Base-by-base conservation (phyloP, 30 jellyfish, hydroid and myxozoan genomes). In the Pelagia noctiluca region DNA sequence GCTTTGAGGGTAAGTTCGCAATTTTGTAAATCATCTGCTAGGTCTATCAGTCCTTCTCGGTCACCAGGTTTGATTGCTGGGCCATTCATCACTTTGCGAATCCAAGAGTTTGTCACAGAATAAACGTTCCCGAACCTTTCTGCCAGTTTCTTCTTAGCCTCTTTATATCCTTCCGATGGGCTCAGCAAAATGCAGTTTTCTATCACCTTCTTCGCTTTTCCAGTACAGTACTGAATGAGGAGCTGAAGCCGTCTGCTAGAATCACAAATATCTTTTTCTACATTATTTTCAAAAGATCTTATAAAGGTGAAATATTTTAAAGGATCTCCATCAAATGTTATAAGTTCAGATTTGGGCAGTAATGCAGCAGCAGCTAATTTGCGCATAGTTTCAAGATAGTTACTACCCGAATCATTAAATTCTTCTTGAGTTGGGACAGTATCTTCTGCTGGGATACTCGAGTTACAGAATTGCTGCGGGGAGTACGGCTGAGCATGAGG, bases 131-230 rank as follows among this genome's bases (percentile, higher is more conserved):
- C 82, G 35, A 70, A 70, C 35, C 82, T 32, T 28, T 80, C 90
- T 25, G 90, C 82, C 62, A 80, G 80, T 57, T 62, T 1, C 47
- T 49, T 63, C 74, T 80, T 80, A 1, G 90, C 83, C 46, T 63
- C 75, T 74, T 22, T 12, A 32, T 80, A 80, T 36, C 90, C 90
- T 26, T 80, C 84, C 29, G 37, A 18, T 38, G 82, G 90, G 72
- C 53, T 23, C 75, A 64, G 74, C 32, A 62, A 64, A 80, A 80
- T 80, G 46, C 90, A 80, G 75, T 33, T 80, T 49, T 80, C 90
- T 36, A 66, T 80, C 74, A 80, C 90, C 83, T 50, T 64, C 61
- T 46, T 80, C 3, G 90, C 90, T 60, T 80, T 80, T 25, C 90
- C 90, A 63, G 75, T 29, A 35, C 90, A 80, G 62, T 53, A 76